These are phyloP conservation scores for Tympanuchus pallidicinctus DNA, from an alignment of 2,113 vertebrate genomes.

Conservation along the genomic window DNA sequence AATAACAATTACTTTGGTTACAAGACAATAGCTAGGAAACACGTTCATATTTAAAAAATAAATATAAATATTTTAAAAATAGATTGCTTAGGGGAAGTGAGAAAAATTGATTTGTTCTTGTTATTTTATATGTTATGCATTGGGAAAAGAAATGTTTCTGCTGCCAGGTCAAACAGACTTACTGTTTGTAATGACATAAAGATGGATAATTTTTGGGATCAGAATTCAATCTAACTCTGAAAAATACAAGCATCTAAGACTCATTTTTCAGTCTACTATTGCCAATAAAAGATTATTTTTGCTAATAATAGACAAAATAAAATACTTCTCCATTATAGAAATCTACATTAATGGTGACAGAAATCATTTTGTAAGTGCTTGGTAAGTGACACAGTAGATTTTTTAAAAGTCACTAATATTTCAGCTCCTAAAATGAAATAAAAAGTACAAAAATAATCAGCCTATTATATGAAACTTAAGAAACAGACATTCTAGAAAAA, in stretches of 20 bases:
- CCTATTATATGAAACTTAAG: neutral
- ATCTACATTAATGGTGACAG: neutral
- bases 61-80: neutral
- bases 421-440: neutral
- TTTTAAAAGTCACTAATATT: neutral
- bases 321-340: neutral
- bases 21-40: neutral
- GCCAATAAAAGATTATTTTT: constrained; percentile 43
- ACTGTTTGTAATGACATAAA: neutral
- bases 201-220: neutral
- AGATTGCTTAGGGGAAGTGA: neutral
- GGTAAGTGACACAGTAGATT: neutral
- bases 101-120: neutral
- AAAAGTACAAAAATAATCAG: neutral
- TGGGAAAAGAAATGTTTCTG: neutral
- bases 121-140: neutral
- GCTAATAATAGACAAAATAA: constrained; percentile 39
- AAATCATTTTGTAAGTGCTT: neutral
- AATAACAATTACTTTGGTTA: neutral
- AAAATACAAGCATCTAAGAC: constrained; percentile 24
- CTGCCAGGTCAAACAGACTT: neutral
- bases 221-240: constrained; percentile 35
- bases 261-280: constrained; percentile 49
- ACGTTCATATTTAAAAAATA: neutral
- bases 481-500: neutral